These are phyloP conservation scores for Nesogale talazaci DNA, from an alignment of 2,113 vertebrate species.

Conservation along the genomic window DNA sequence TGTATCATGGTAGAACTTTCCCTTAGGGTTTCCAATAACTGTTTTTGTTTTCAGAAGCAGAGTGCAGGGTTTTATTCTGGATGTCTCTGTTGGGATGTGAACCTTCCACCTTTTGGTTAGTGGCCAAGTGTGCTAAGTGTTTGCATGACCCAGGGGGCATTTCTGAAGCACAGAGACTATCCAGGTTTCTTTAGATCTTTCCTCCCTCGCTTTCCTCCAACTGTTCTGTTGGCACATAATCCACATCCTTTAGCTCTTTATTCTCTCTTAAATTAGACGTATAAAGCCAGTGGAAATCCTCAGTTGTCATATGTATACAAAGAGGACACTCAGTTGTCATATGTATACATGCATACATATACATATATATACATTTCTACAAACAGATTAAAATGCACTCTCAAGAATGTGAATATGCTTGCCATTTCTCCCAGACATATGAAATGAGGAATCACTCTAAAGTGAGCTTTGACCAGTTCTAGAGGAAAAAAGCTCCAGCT, in stretches of 20 bases:
- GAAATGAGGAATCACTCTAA: background rate
- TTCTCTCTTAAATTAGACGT: constrained; percentile 6
- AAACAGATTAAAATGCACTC: constrained; percentile 39
- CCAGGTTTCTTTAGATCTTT: background rate
- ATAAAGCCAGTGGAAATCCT: background rate
- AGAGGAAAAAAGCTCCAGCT: background rate
- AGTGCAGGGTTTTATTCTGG: background rate
- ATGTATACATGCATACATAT: background rate
- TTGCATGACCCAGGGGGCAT: background rate
- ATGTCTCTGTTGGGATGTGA: background rate
- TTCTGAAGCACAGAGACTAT: background rate
- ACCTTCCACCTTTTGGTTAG: background rate
- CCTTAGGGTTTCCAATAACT: background rate
- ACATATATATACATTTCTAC: constrained; percentile 35
- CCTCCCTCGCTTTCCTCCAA: background rate
- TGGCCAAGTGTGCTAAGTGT: background rate
- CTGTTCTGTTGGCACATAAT: no score
- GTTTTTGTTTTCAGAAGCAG: background rate
- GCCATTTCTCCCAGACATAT: constrained; percentile 39
- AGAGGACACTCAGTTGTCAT: background rate
- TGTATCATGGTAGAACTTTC: background rate
- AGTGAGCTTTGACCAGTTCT: constrained; percentile 22
- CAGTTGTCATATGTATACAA: no score
- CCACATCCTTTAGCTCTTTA: background rate
- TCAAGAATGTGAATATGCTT: constrained; percentile 57